Base-by-base conservation (phyloP, 1,140 invertebrate genomes). In the Pogonomyrmex barbatus region DNA sequence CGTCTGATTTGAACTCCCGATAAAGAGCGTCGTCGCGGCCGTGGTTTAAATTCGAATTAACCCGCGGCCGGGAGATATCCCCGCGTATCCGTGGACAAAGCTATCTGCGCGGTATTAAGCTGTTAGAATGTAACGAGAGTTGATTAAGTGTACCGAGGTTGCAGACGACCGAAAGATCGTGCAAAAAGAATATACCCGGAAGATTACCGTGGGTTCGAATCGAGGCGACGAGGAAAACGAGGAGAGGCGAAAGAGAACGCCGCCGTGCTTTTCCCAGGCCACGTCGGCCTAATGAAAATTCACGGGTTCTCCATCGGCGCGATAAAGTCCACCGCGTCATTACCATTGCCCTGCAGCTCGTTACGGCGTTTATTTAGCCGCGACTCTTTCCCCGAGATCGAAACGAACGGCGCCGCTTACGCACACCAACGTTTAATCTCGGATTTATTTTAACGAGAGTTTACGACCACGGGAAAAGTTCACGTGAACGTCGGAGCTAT, bases 71-170 rank as follows among this genome's bases (percentile, higher is more conserved):
- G 70, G 58, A 87, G 85, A 87, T 84, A 87, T 84, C 70, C 78
- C 45, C 45, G 45, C 47, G 42, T 67, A 63, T 62, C 63, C 68
- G 17, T 45, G 88, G 81, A 90, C 81, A 90, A 90, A 89, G 89
- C 88, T 82, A 88, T 77, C 85, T 36, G 42, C 75, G 56, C 89
- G 76, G 86, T 90, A 90, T 90, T 88, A 90, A 90, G 81, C 89
- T 88, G 78, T 90, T 90, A 90, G 88, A 90, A 88, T 88, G 88
- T 90, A 90, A 90, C 89, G 88, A 90, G 86, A 90, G 82, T 90
- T 90, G 88, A 90, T 90, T 90, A 90, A 90, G 88, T 90, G 89
- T 78, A 58, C 77, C 56, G 79, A 62, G 70, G 45, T 54, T 78
- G 78, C 58, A 67, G 58, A 50, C 85, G 79, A 87, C 77, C 82